Percentiles rank a stretch among this genome's conserved stretches.
phyloP scores from a whole-genome alignment of 2,888 invertebrate genomes.

The Zaprionus obscuricornis region DNA sequence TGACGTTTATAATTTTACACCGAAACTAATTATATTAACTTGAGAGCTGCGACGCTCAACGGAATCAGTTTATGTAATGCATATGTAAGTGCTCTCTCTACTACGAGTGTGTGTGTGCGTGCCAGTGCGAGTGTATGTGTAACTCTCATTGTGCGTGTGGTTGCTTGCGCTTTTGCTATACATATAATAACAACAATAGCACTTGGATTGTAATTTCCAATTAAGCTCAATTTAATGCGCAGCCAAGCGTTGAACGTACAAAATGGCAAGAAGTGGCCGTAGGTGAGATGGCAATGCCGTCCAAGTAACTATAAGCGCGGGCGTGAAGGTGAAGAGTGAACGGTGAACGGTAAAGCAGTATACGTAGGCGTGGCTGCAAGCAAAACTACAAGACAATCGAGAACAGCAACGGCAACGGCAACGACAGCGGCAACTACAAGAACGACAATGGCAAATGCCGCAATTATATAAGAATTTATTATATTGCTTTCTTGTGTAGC shows the following conservation, averaged over 20 bases:
- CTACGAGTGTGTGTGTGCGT: not conserved
- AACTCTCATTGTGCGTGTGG: not conserved
- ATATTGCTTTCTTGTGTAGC: conserved; percentile 15
- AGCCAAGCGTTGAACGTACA: conserved; percentile 21
- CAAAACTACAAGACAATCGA: too few species aligned
- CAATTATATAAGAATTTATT: conserved; percentile 42
- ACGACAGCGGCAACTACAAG: not conserved
- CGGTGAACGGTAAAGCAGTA: not conserved
- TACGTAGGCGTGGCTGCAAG: too few species aligned
- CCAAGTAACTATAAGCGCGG: conserved; percentile 22
- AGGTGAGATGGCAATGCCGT: not conserved
- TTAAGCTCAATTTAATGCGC: conserved; percentile 68
- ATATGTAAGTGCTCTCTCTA: conserved; percentile 52
- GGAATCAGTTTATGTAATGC: conserved; percentile 70
- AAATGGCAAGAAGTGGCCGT: conserved; percentile 10
- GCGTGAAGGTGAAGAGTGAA: not conserved
- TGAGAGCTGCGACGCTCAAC: conserved; percentile 44
- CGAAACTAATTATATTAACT: conserved; percentile 73
- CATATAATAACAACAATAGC: conserved; percentile 44
- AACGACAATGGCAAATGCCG: conserved; percentile 1
- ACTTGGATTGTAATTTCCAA: conserved; percentile 70
- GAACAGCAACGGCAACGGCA: not conserved
- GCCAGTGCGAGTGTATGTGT: not conserved
- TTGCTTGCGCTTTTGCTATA: conserved; percentile 8
- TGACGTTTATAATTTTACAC: conserved; percentile 67